Evolutionary conservation across 2,113 vertebrate species (phyloP), one percentile per base, ranked within the genome.

Genomic region (Oenanthe oenanthe): DNA sequence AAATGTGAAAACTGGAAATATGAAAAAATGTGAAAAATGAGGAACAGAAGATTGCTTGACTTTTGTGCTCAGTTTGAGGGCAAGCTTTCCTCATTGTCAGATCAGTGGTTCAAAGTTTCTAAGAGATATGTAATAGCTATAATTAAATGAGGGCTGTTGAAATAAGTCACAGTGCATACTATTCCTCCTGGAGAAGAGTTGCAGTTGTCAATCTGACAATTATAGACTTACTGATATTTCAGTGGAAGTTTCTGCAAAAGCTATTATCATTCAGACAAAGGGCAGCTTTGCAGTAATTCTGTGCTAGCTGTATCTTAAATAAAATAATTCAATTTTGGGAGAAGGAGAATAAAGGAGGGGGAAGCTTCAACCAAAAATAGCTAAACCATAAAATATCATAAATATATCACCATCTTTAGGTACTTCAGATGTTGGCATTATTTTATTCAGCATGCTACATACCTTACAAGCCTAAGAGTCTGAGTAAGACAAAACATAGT

Each of bases 221-320:
- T 93, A 84, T 9, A 95, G 83, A 82, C 73, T 89, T 87, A 58
- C 53, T 82, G 91, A 79, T 92, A 81, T 93, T 93, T 92, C 84
- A 66, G 36, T 31, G 38, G 57, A 95, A 77, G 50, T 84, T 87
- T 92, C 73, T 81, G 54, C 68, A 68, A 92, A 92, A 75, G 74
- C 65, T 89, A 79, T 93, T 95, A 71, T 75, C 53, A 78, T 91
- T 82, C 85, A 95, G 85, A 93, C 47, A 95, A 96, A 95, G 88
- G 89, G 85, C 81, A 94, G 74, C 40, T 88, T 87, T 88, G 62
- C 81, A 85, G 43, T 78, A 92, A 79, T 89, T 92, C 65, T 81
- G 13, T 72, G 40, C 68, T 58, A 80, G 47, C 43, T 83, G 34
- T 71, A 42, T 86, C 57, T 92, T 78, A 86, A 92, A 88, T 85